Evolutionary conservation across 1,140 invertebrate species (phyloP).

Genomic region (Venturia canescens): DNA sequence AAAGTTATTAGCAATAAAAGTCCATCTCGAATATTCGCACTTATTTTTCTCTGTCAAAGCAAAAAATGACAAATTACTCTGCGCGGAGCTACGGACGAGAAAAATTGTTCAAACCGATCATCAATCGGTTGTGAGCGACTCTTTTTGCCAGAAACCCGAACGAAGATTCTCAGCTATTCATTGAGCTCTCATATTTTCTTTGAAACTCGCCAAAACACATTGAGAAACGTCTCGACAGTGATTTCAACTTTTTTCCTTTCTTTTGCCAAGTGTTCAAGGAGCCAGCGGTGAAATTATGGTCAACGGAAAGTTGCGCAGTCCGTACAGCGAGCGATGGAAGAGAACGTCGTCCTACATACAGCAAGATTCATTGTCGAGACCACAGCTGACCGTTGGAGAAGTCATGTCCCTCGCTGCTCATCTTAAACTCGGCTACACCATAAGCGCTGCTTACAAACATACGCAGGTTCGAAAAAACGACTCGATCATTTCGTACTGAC

Average conservation of each 20-base stretch:
- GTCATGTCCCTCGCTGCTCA: slow-evolving; percentile 90
- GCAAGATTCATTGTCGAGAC: slow-evolving; percentile 91
- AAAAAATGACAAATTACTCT: too few species aligned
- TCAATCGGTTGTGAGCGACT: too few species aligned
- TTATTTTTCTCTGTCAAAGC: too few species aligned
- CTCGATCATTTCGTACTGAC: not conserved
- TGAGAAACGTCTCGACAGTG: too few species aligned
- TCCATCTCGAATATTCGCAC: too few species aligned
- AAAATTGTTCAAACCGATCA: too few species aligned
- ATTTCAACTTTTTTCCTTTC: not conserved
- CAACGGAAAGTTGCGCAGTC: slow-evolving; percentile 86
- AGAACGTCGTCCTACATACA: slow-evolving; percentile 94
- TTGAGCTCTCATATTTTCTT: too few species aligned
- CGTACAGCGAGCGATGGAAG: slow-evolving; percentile 82
- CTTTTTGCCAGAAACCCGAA: too few species aligned
- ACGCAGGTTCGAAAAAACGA: slow-evolving; percentile 66
- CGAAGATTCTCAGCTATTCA: too few species aligned
- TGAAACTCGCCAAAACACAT: too few species aligned
- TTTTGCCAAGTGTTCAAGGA: slow-evolving; percentile 75
- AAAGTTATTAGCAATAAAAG: too few species aligned
- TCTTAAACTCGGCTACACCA: slow-evolving; percentile 85
- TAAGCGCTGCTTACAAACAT: slow-evolving; percentile 73
- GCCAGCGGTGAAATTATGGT: slow-evolving; percentile 84
- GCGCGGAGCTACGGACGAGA: too few species aligned
- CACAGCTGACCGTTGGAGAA: slow-evolving; percentile 88